Evolutionary conservation across 2,797 vertebrate genomes (phyloP), one percentile per base, ranked within the genome.

Genomic region (Adelosebastes latens): DNA sequence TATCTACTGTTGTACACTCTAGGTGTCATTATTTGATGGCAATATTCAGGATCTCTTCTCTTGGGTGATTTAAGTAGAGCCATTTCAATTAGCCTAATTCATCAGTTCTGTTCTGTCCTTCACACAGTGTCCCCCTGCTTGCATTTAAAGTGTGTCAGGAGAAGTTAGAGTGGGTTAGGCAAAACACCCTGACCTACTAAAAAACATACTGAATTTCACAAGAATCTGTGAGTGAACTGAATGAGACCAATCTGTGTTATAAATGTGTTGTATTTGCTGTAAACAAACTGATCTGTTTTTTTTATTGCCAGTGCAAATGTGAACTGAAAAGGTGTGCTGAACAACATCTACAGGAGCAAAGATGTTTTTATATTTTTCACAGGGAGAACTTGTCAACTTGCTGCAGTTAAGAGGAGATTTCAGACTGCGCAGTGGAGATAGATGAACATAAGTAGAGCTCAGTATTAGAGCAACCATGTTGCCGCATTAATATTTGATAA

Each of bases 71-170:
- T 86, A 90, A 91, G 89, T 80, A 74, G 91, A 94, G 88, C 91
- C 88, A 87, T 83, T 94, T 89, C 89, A 94, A 94, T 95, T 94
- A 95, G 93, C 94, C 94, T 86, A 93, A 86, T 95, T 95, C 88
- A 89, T 88, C 81, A 93, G 88, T 63, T 63, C 78, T 79, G 86
- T 88, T 87, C 91, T 56, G 89, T 90, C 92, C 91, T 91, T 90
- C 83, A 91, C 77, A 55, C 88, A 78, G 81, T 91, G 90, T 90
- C 90, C 90, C 85, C 24, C 81, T 92, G 91, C 92, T 87, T 92
- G 88, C 70, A 71, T 90, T 87, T 84, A 84, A 94, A 94, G 92
- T 94, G 89, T 94, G 94, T 95, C 94, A 95, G 71, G 77, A 82
- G 73, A 93, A 93, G 92, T 93, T 92, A 72, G 91, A 93, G 70